phyloP scores from a whole-genome alignment of 1,140 invertebrate species.

The Stegodyphus dumicola region DNA sequence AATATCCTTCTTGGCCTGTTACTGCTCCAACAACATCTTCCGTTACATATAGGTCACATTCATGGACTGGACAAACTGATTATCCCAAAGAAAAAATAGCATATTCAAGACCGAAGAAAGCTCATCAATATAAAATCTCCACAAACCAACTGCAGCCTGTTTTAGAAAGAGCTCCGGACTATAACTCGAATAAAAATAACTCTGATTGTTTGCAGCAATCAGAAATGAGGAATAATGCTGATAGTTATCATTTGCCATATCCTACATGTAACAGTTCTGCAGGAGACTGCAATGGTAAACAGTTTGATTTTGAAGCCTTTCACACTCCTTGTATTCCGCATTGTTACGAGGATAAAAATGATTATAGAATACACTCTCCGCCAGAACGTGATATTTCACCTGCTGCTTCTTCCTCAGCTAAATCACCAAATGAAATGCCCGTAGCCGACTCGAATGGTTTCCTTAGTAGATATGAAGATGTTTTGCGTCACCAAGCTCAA shows the following conservation, averaged over 20 bases:
- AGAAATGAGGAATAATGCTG: not conserved
- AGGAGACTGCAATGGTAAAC: constrained; percentile 17
- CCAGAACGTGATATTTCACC: constrained; percentile 75
- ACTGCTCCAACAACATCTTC: constrained; percentile 39
- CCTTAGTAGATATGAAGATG: constrained; percentile 29
- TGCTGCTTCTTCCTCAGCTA: constrained; percentile 4
- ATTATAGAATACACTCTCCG: constrained; percentile 80
- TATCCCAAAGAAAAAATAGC: constrained; percentile 79
- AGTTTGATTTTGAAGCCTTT: constrained; percentile 58
- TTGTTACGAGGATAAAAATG: constrained; percentile 73
- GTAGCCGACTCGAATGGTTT: constrained; percentile 20
- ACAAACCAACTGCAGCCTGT: constrained; percentile 70
- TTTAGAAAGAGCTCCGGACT: constrained; percentile 39
- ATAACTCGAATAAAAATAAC: constrained; percentile 15
- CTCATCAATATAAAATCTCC: constrained; percentile 75
- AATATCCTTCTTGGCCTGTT: constrained; percentile 83
- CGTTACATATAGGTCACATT: constrained; percentile 73
- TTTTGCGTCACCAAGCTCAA: constrained; percentile 33
- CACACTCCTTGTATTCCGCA: constrained; percentile 45
- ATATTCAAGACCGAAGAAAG: constrained; percentile 77
- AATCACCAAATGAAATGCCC: constrained; percentile 5
- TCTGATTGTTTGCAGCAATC: not conserved
- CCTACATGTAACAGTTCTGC: not conserved
- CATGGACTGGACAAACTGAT: constrained; percentile 80
- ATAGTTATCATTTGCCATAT: constrained; percentile 10